phyloP scores from a whole-genome alignment of 2,888 invertebrate species.

The Cataglyphis albicans region DNA sequence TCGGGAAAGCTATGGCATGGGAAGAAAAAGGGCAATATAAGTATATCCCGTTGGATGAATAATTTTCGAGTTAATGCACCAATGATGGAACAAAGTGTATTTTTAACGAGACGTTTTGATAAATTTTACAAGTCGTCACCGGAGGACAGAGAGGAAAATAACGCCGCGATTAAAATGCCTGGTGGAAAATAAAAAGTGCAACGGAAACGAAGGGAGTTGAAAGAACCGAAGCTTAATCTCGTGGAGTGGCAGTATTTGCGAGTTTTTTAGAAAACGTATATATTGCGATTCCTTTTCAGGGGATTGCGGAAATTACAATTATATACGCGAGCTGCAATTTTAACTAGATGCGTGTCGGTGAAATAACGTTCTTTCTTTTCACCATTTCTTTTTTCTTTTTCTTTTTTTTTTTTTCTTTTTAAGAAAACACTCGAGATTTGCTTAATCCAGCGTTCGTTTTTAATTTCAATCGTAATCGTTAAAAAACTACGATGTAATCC shows the following conservation, averaged over 20 bases:
- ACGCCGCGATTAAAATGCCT: neutral
- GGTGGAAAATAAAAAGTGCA: neutral
- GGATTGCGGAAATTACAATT: slow-evolving; percentile 15
- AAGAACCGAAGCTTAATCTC: slow-evolving; percentile 12
- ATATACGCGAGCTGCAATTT: slow-evolving; percentile 2
- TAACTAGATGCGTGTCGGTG: slow-evolving; percentile 8
- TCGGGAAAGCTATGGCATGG: neutral
- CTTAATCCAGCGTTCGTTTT: neutral
- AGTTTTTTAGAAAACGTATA: neutral
- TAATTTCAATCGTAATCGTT: neutral
- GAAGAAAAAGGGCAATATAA: neutral
- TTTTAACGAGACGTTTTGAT: neutral
- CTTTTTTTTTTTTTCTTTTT: neutral
- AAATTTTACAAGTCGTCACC: neutral
- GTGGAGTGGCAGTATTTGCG: neutral
- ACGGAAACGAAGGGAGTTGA: neutral
- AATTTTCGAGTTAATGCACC: neutral
- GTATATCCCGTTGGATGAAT: neutral
- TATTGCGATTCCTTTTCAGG: neutral
- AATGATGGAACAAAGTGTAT: neutral
- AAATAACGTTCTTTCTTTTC: neutral
- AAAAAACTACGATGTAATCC: neutral
- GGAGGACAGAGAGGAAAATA: neutral
- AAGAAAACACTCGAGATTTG: neutral
- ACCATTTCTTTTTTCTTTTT: neutral